Base-by-base conservation (phyloP, 2,888 invertebrate genomes). In the Mamestra brassicae region DNA sequence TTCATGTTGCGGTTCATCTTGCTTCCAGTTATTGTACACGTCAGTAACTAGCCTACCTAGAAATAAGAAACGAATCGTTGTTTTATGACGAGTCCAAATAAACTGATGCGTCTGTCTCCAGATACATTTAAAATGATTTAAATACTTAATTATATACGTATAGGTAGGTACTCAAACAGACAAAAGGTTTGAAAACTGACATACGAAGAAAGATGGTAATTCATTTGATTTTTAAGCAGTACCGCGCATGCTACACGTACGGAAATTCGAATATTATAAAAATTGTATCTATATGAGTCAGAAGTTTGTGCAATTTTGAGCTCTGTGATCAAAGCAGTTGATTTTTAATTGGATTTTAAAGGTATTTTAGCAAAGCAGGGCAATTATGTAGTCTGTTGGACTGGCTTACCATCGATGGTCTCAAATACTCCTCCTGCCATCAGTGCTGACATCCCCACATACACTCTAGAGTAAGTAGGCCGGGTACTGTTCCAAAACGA, bases 391-490 rank as follows among this genome's bases (percentile, higher is more conserved):
- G 10, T 58, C 7, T 60, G 36, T 15, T 38, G 17, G 58, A 8
- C 38, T 8, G 17, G 38, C 60, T 60, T 60, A 90, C 90, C 89
- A 11, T 89, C 89, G 36, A 92, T 76, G 38, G 93, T 94, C 76
- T 91, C 91, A 81, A 90, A 94, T 15, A 91, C 90, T 71, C 92
- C 92, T 83, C 93, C 90, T 1, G 86, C 89, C 3, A 90, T 57
- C 52, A 89, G 13, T 13, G 69, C 57, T 50, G 71, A 58, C 13
- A 71, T 58, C 3, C 71, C 70, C 10, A 70, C 70, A n/a, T 13
- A 70, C 2, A 71, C 38, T 58, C 26, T 4, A 17, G 34, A 13
- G 7, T 13, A 7, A 58, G 1, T 2, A 45, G 45, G 67, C 4
- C 13, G 7, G 34, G 45, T 67, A 6, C 7, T 58, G 13, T 58